Percentiles rank a stretch among this genome's conserved stretches.
These are phyloP conservation scores for Hirundichthys speculiger DNA, from an alignment of 2,113 vertebrate species.

Conservation along the genomic window DNA sequence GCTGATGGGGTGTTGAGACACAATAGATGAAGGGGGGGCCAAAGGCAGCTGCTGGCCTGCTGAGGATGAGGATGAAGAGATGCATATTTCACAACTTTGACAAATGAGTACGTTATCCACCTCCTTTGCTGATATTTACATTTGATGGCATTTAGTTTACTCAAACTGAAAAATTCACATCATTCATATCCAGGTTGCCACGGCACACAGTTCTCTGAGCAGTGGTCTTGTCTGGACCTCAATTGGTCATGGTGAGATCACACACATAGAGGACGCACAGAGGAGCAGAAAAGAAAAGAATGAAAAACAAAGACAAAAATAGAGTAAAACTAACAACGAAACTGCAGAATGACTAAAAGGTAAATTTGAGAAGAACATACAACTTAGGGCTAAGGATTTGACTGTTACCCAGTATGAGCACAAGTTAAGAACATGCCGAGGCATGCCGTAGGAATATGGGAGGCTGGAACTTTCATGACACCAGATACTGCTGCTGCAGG, in stretches of 20 bases:
- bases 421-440: constrained; percentile 42
- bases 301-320: constrained; percentile 2
- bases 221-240: constrained; percentile 45
- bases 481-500: constrained; percentile 16
- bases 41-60: constrained; percentile 39
- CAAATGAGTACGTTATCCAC: constrained; percentile 29
- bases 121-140: constrained; percentile 22
- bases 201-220: constrained; percentile 16
- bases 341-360: background rate
- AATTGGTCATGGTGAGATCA: constrained; percentile 54
- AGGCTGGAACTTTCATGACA: constrained; percentile 49
- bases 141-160: background rate
- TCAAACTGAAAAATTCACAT: constrained; percentile 5
- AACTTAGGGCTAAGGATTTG: background rate
- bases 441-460: constrained; percentile 65
- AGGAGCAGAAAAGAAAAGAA: background rate
- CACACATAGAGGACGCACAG: constrained; percentile 9
- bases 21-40: constrained; percentile 30
- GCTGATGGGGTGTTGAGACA: constrained; percentile 46
- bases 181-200: background rate
- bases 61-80: constrained; percentile 39
- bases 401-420: constrained; percentile 12
- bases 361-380: constrained; percentile 1
- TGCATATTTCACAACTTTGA: constrained; percentile 43
- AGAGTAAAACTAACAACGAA: constrained; percentile 2